phyloP scores from a whole-genome alignment of 2,797 vertebrate species.

The Xerus rutilus region DNA sequence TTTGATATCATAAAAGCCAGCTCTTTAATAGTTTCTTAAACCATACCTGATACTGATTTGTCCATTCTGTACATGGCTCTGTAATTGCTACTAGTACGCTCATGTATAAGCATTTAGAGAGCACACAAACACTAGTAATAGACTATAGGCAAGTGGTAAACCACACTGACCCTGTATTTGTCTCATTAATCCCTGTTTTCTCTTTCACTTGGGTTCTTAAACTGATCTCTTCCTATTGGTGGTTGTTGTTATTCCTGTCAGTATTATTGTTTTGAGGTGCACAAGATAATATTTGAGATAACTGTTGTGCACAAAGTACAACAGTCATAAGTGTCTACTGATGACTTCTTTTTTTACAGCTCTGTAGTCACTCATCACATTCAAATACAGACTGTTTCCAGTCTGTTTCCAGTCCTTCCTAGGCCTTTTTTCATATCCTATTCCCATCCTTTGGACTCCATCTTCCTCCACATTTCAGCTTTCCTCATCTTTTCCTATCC shows the following conservation, averaged over 20 bases:
- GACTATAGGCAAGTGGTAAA: background rate
- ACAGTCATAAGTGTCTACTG: background rate
- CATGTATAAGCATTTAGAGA: background rate
- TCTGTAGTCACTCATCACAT: background rate
- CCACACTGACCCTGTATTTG: background rate
- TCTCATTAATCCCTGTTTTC: background rate
- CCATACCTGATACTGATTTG: background rate
- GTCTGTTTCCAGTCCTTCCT: background rate
- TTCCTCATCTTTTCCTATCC: conserved; percentile 3
- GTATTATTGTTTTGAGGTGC: conserved; percentile 11
- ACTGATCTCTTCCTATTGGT: background rate
- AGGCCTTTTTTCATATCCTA: background rate
- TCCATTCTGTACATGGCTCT: background rate
- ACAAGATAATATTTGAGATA: background rate
- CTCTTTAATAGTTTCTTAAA: conserved; percentile 39
- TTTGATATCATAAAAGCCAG: background rate
- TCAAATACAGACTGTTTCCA: background rate
- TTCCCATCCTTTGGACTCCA: background rate
- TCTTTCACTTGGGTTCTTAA: background rate
- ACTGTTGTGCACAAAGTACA: background rate
- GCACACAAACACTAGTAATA: background rate
- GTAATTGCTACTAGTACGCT: background rate
- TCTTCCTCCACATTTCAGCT: conserved; percentile 15
- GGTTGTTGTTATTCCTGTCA: background rate
- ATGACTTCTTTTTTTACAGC: background rate